Evolutionary conservation across 2,888 invertebrate genomes (phyloP).

Genomic region (Copidosoma aretas): DNA sequence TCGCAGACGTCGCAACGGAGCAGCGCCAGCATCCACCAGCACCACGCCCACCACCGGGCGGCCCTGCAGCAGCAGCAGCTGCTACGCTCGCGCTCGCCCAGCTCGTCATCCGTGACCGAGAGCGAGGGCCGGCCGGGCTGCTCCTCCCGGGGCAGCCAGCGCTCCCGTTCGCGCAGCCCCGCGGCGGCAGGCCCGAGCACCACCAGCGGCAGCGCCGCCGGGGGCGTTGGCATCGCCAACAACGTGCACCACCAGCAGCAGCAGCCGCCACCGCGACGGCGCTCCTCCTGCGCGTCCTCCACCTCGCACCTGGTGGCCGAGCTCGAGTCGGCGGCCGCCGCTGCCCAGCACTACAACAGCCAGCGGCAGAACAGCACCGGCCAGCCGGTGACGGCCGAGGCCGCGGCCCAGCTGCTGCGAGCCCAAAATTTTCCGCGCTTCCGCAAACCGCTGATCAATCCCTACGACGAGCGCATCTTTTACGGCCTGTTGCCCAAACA

Average conservation of each 20-base stretch:
- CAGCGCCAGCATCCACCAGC: conserved; percentile 21
- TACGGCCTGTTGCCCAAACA: conserved; percentile 51
- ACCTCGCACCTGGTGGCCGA: conserved; percentile 13
- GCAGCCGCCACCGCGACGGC: conserved; percentile 9
- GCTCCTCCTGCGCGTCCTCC: conserved; percentile 9
- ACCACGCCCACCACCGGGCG: conserved; percentile 25
- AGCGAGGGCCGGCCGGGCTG: conserved; percentile 40
- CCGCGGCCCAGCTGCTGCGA: conserved; percentile 40
- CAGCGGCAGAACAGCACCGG: neutral
- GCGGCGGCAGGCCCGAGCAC: conserved; percentile 49
- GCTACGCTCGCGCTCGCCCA: conserved; percentile 47
- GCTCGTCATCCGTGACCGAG: conserved; percentile 51
- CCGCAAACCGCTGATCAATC: conserved; percentile 31
- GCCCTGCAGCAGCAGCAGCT: conserved; percentile 36
- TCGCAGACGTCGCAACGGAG: conserved; percentile 48
- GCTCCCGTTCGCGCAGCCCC: conserved; percentile 49
- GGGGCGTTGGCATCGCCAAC: no score
- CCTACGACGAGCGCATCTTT: conserved; percentile 48
- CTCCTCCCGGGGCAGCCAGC: conserved; percentile 39
- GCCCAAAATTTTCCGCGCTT: conserved; percentile 48
- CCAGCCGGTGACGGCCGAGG: conserved; percentile 26
- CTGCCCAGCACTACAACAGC: conserved; percentile 11
- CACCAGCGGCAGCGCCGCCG: conserved; percentile 48
- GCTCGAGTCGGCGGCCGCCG: neutral
- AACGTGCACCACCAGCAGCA: conserved; percentile 46